Evolutionary conservation across 2,888 invertebrate species (phyloP), one percentile per base, ranked within the genome.

Genomic region (Apotomis capreana): DNA sequence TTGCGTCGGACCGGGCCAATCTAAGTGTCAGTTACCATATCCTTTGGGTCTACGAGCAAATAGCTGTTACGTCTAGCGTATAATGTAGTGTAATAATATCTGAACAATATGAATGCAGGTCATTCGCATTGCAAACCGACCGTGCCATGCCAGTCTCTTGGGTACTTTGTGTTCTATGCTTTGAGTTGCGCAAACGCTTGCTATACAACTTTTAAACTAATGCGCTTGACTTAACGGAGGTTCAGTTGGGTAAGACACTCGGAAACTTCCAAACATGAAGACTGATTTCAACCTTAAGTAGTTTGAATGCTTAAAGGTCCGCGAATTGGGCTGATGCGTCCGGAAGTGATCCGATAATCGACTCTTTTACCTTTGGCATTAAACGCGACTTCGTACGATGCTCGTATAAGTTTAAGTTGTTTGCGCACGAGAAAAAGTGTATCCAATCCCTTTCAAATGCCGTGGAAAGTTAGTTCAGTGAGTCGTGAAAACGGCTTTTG

Each of bases 351-450:
- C 37, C 58, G 51, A 61, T 57, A 44, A 57, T 57, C 0, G 15
- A 49, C 62, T 62, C 57, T 54, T 69, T 57, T 15, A 49, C 49
- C 49, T 62, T 62, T 13, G 55, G 46, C 57, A 57, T 62, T 69
- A 57, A 49, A 62, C 49, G 49, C 49, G 57, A 44, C 49, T 69
- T 69, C 46, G 46, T 49, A 55, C 37, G 60, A 49, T 69, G 74
- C 75, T 75, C 74, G 73, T 72, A 74, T 73, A 40, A 69, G 67
- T 65, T 57, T 68, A 40, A 44, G 68, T 69, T 73, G 71, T 76
- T 76, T 72, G 75, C 74, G 64, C 71, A 76, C 74, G 63, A 76
- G 79, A 79, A 81, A 79, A 79, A 78, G 78, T 77, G 76, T 79
- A 77, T 74, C 78, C 74, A 75, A 67, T 74, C 67, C 71, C 64